phyloP scores from a whole-genome alignment of 1,140 invertebrate species.

The Dryas iulia region DNA sequence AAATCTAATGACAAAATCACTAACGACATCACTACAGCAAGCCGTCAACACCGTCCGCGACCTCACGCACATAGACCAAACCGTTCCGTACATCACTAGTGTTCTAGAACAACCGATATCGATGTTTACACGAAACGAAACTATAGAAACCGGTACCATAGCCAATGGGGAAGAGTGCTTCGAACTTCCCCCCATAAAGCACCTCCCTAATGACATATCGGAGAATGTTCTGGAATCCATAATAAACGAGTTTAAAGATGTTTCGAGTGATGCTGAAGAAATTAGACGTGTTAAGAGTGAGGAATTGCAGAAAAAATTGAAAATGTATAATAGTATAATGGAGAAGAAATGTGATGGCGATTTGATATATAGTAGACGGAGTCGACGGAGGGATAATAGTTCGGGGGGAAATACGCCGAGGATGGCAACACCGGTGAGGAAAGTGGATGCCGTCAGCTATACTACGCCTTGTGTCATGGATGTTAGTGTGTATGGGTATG shows the following conservation, averaged over 20 bases:
- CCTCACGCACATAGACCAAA: conserved; percentile 59
- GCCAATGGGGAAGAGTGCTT: conserved; percentile 73
- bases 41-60: conserved; percentile 73
- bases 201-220: conserved; percentile 61
- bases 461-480: conserved; percentile 61
- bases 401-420: conserved; percentile 46
- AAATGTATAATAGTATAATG: conserved; percentile 69
- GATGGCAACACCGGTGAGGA: conserved; percentile 44
- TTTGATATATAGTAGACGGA: conserved; percentile 58
- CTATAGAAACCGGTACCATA: conserved; percentile 39
- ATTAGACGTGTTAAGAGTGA: conserved; percentile 52
- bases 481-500: conserved; percentile 56
- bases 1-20: conserved; percentile 71
- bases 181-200: conserved; percentile 70
- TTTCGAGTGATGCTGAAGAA: conserved; percentile 53
- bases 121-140: conserved; percentile 53
- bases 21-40: conserved; percentile 66
- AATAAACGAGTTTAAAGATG: conserved; percentile 63
- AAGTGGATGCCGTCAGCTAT: conserved; percentile 40
- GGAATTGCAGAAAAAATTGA: conserved; percentile 63
- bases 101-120: conserved; percentile 65
- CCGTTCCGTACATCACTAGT: conserved; percentile 58
- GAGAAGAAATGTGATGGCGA: conserved; percentile 60
- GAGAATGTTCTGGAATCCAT: conserved; percentile 68
- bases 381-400: conserved; percentile 39